phyloP scores from a whole-genome alignment of 2,797 vertebrate species.

The Margarornis squamiger region DNA sequence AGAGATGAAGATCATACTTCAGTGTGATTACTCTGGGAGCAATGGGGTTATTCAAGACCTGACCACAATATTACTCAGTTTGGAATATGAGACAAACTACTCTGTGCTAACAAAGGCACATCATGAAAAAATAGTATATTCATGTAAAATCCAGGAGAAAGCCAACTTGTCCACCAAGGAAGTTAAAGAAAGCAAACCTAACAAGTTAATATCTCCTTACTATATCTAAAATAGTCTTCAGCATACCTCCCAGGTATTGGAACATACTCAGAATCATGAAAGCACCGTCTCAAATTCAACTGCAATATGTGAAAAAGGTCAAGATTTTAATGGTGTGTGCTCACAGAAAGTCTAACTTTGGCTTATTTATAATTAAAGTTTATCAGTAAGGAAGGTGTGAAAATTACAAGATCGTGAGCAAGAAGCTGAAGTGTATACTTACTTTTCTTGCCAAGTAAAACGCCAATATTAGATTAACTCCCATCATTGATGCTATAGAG shows the following conservation, averaged over 20 bases:
- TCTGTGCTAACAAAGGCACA: neutral
- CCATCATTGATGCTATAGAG: neutral
- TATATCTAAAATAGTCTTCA: neutral
- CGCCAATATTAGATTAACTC: neutral
- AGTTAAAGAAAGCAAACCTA: neutral
- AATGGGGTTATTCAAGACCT: neutral
- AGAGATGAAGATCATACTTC: neutral
- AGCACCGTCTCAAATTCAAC: neutral
- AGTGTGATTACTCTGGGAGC: neutral
- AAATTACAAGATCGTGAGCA: neutral
- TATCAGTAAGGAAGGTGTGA: neutral
- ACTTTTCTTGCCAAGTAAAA: neutral
- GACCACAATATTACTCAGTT: neutral
- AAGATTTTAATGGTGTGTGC: neutral
- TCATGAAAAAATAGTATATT: neutral
- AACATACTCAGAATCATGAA: neutral
- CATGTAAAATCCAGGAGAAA: neutral
- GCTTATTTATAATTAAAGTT: neutral
- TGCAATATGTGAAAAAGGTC: neutral
- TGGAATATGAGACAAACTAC: neutral
- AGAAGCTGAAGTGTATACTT: neutral
- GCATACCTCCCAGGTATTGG: neutral
- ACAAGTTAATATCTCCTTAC: neutral
- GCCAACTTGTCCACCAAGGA: neutral
- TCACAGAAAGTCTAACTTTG: neutral